These are phyloP conservation scores for Cliona cf. orientalis DNA, from an alignment of 37 sponge, comb jelly and placozoan genomes.

Conservation along the genomic window DNA sequence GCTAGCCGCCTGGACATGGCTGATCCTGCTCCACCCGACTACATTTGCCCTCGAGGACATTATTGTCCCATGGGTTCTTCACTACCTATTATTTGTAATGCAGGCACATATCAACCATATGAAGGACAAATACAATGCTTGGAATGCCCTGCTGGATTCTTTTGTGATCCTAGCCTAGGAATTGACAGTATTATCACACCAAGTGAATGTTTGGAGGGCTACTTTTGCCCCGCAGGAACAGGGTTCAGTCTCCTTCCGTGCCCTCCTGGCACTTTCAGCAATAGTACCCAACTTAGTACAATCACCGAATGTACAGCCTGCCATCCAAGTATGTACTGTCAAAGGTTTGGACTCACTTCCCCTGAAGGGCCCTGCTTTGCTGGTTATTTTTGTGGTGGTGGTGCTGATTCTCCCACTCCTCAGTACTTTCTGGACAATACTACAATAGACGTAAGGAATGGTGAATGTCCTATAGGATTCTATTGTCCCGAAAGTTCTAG, in stretches of 20 bases:
- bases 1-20: background rate
- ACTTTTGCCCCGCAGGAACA: slow-evolving; percentile 7
- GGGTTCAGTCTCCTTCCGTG: background rate
- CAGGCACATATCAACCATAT: slow-evolving; percentile 2
- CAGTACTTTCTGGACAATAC: no score
- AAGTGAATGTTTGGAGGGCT: background rate
- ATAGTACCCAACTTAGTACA: background rate
- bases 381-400: slow-evolving; percentile 4
- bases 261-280: slow-evolving; percentile 8
- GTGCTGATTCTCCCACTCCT: background rate
- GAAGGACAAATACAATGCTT: background rate
- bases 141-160: background rate
- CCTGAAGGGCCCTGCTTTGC: background rate
- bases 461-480: slow-evolving; percentile 8
- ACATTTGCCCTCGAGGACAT: background rate
- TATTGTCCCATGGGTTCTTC: slow-evolving; percentile 2
- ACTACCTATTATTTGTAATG: background rate
- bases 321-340: slow-evolving; percentile 1
- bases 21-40: background rate
- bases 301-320: background rate
- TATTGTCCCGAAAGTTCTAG: slow-evolving; percentile 9
- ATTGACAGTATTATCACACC: no score
- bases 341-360: background rate
- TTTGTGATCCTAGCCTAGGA: background rate
- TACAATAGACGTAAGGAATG: background rate